Base-by-base conservation (phyloP, 35 echinoderm and acorn worm genomes). In the Anneissia japonica region DNA sequence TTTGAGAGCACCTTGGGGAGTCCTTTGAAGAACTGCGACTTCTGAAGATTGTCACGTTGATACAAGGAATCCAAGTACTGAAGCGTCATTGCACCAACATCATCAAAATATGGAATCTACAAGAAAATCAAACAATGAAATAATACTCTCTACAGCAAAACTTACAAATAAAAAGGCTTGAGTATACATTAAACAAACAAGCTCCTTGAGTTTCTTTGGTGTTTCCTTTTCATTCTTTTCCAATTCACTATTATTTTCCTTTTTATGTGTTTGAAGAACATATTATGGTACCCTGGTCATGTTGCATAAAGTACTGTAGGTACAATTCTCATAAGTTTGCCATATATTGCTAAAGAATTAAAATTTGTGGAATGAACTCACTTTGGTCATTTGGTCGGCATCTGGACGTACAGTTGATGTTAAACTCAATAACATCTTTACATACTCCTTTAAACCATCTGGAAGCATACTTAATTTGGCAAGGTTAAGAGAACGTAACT, bases 1-100 rank as follows among this genome's bases (percentile, higher is more conserved):
- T 83, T 93, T 10, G 89, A 89, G 35, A 99, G 21, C 26, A 94
- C 89, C 87, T 99, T 93, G 6, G 91, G 96, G 45, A 99, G 89
- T 37, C 96, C 96, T 88, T 99, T 99, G 78, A 99, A 99, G 87
- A 99, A 99, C 74, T 99, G 93, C 28, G 96, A 93, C 82, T 99
- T 99, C 74, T 91, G 89, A 30, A 94, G 77, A 76, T 94, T 99
- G 32, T 99, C 96, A 76, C 84, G 88, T 76, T 99, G 96, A 80
- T 94, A 93, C 31, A 99, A 73, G 0, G 96, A 91, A 74, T 99
- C 96, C 72, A 99, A 83, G 77, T 94, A 99, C 83, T 99, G 91
- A 23, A 99, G 84, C 2, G 96, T 99, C 89, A 94, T 99, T 0
- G 96, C 92, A 37, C 96, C 96, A 45, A 99, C 92, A 77, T 99